A percentile compares a stretch with the other conserved stretches of the same genome.
Evolutionary conservation across 1,140 invertebrate genomes (phyloP).

Genomic region (Zaprionus camerounensis): DNA sequence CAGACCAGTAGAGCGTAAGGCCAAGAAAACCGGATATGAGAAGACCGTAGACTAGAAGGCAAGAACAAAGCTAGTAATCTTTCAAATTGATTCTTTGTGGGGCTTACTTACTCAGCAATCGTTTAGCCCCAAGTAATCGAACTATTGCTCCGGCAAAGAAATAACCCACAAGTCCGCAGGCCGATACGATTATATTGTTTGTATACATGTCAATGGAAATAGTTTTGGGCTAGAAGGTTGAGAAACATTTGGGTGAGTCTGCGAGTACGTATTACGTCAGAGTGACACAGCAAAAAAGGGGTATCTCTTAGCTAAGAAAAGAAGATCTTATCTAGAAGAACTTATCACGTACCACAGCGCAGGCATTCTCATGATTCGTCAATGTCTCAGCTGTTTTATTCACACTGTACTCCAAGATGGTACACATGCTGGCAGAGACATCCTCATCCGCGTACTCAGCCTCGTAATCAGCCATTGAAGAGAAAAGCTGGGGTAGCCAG

Average conservation of each 20-base stretch:
- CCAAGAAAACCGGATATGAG: constrained; percentile 80
- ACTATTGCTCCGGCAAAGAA: constrained; percentile 84
- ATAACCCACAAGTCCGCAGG: constrained; percentile 85
- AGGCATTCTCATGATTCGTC: constrained; percentile 54
- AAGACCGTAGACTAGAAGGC: constrained; percentile 75
- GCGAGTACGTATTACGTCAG: background rate
- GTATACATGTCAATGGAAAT: constrained; percentile 85
- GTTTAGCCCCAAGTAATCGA: constrained; percentile 84
- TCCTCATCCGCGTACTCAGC: constrained; percentile 23
- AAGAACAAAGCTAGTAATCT: background rate
- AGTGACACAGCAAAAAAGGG: constrained; percentile 8
- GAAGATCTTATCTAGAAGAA: constrained; percentile 6
- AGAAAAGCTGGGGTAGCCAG: constrained; percentile 79
- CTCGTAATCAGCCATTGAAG: constrained; percentile 76
- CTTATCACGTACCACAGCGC: constrained; percentile 46
- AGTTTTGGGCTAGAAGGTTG: constrained; percentile 44
- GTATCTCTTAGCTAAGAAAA: background rate
- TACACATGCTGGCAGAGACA: constrained; percentile 66
- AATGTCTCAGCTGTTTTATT: constrained; percentile 67
- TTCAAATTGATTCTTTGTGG: background rate
- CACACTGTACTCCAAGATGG: constrained; percentile 74
- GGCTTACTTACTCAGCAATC: constrained; percentile 76
- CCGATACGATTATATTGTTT: constrained; percentile 86
- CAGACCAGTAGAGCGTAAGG: constrained; percentile 84
- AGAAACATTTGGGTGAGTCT: background rate